Conservation (phyloP, 2,113 vertebrate genomes). For the Drymodes brunneopygia region DNA sequence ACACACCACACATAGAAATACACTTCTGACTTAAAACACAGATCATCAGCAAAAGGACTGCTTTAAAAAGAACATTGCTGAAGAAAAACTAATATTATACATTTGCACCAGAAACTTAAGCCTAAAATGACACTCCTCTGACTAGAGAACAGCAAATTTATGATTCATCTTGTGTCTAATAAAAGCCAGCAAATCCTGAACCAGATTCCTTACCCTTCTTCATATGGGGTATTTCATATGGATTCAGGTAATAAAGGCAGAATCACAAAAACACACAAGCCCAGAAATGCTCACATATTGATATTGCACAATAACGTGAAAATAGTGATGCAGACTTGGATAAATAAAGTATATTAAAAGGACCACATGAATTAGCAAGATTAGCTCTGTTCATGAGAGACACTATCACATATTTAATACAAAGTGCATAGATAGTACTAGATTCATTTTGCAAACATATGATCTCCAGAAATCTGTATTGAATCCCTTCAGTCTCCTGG, state of each 20-base stretch:
- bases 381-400: background rate
- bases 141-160: background rate
- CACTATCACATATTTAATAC: background rate
- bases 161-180: background rate
- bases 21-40: background rate
- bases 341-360: background rate
- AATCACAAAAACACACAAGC: background rate
- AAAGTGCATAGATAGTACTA: background rate
- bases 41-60: background rate
- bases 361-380: background rate
- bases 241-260: background rate
- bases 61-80: background rate
- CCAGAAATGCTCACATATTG: background rate
- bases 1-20: background rate
- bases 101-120: background rate
- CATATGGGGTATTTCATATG: background rate
- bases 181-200: background rate
- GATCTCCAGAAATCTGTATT: background rate
- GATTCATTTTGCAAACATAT: background rate
- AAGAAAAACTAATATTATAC: background rate
- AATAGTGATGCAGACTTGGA: background rate
- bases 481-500: background rate
- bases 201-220: background rate
- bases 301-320: background rate
- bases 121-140: background rate